Evolutionary conservation across 1,140 invertebrate species (phyloP), one percentile per base, ranked within the genome.

Genomic region (Homarus americanus): DNA sequence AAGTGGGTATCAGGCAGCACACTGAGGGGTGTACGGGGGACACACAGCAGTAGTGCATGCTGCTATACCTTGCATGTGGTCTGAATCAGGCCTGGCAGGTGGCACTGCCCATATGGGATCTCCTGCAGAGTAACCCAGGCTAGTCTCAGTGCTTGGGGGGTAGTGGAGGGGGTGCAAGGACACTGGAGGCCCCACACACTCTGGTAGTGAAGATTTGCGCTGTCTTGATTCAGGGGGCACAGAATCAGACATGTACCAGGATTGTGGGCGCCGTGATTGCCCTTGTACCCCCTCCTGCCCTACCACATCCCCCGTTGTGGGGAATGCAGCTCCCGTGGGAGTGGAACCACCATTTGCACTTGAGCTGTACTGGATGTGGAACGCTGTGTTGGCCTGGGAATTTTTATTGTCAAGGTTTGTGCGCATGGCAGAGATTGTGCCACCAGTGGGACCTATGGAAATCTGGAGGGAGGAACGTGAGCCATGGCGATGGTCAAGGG

Each of bases 401-500:
- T 87, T 89, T 85, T 91, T 89, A 82, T 91, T 92, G 73, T 87
- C 87, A 79, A 92, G 92, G 79, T 92, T 92, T 76, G 92, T 92
- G 80, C 92, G 86, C 92, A 92, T 92, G 41, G 92, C 92, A n/a
- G 92, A 92, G 76, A 92, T 91, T 69, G 92, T 91, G 75, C 92
- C 92, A 88, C 92, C 92, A 85, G 92, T 85, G 86, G 92, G 92
- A 85, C 92, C 92, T 84, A 92, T 92, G 78, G 92, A 92, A 63
- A 92, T 92, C 85, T 92, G 92, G 63, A 92, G 87, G 80, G 92
- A 92, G 76, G 92, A 92, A 82, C 92, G 90, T 66, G 92, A 92
- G 63, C 92, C 92, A 58, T 92, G 92, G 44, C 88, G 90, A 58
- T 91, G 90, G 82, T 92, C 92, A 87, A 92, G 85, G 53, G 92